These are phyloP conservation scores for Sogatella furcifera DNA, from an alignment of 1,140 invertebrate genomes.

Conservation along the genomic window DNA sequence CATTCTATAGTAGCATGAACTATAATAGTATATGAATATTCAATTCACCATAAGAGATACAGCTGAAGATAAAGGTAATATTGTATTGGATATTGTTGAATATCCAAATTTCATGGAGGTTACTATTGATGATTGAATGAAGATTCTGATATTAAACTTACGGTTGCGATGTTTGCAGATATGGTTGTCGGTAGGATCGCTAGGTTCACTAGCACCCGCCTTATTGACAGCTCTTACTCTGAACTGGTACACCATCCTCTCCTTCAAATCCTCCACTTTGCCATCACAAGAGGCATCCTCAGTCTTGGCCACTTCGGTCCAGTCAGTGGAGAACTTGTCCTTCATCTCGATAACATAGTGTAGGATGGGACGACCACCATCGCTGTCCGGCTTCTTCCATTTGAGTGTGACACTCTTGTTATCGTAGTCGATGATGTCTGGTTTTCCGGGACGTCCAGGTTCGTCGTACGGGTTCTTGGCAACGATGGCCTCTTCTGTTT, in stretches of 20 bases:
- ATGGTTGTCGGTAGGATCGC: slow-evolving; percentile 83
- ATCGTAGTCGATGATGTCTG: slow-evolving; percentile 88
- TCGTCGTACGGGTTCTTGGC: slow-evolving; percentile 97
- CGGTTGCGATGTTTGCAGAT: slow-evolving; percentile 85
- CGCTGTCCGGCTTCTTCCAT: slow-evolving; percentile 80
- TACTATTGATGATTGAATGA: neutral
- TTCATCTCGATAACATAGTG: slow-evolving; percentile 95
- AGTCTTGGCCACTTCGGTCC: slow-evolving; percentile 78
- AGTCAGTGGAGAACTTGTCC: slow-evolving; percentile 84
- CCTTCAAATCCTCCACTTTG: slow-evolving; percentile 79
- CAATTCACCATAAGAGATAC: neutral
- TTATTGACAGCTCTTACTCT: slow-evolving; percentile 86
- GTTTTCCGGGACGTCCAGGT: slow-evolving; percentile 78
- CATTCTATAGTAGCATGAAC: too few relatives aligned
- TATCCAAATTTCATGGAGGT: neutral
- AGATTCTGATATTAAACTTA: slow-evolving; percentile 45
- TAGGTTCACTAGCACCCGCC: slow-evolving; percentile 76
- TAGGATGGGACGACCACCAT: slow-evolving; percentile 89
- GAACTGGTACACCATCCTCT: slow-evolving; percentile 90
- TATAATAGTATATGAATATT: too few relatives aligned
- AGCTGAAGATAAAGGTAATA: too few relatives aligned
- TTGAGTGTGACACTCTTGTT: slow-evolving; percentile 79
- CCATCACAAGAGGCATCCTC: slow-evolving; percentile 61
- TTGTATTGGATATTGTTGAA: neutral
- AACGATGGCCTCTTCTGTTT: slow-evolving; percentile 74